These are phyloP conservation scores for Suillia variegata DNA, from an alignment of 2,888 invertebrate species.

Conservation along the genomic window DNA sequence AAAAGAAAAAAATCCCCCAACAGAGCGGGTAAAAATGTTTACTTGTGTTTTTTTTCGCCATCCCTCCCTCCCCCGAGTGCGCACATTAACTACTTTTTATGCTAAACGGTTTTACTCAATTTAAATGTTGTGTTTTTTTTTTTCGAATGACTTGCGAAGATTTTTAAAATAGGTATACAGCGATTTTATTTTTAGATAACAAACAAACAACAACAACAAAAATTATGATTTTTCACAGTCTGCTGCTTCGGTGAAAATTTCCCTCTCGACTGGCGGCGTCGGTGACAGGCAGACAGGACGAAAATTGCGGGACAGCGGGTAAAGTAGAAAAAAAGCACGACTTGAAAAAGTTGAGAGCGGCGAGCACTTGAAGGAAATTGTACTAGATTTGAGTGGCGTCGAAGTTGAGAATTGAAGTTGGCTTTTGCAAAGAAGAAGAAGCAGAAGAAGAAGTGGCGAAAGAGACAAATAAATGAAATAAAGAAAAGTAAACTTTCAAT, in stretches of 20 bases:
- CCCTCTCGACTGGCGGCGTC: background rate
- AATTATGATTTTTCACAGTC: too few relatives aligned
- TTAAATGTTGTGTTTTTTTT: background rate
- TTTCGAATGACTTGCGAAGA: background rate
- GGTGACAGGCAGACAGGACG: background rate
- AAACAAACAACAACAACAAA: too few relatives aligned
- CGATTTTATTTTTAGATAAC: too few relatives aligned
- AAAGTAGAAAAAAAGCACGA: background rate
- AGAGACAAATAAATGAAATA: too few relatives aligned
- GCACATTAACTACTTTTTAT: too few relatives aligned
- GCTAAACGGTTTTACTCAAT: background rate
- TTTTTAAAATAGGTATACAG: background rate
- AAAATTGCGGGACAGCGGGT: background rate
- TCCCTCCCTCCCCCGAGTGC: too few relatives aligned
- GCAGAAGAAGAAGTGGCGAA: too few relatives aligned
- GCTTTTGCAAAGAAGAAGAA: background rate
- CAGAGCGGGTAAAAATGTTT: too few relatives aligned
- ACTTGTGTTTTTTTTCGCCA: background rate
- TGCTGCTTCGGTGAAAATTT: slow-evolving; percentile 15
- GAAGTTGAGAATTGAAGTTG: slow-evolving; percentile 6
- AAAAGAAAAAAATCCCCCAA: too few relatives aligned
- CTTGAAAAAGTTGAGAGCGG: too few relatives aligned
- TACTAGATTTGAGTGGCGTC: slow-evolving; percentile 10
- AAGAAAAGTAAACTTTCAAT: too few relatives aligned
- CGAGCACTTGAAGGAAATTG: too few relatives aligned